Conservation (phyloP, 2,113 vertebrate species). For the Piaya cayana region DNA sequence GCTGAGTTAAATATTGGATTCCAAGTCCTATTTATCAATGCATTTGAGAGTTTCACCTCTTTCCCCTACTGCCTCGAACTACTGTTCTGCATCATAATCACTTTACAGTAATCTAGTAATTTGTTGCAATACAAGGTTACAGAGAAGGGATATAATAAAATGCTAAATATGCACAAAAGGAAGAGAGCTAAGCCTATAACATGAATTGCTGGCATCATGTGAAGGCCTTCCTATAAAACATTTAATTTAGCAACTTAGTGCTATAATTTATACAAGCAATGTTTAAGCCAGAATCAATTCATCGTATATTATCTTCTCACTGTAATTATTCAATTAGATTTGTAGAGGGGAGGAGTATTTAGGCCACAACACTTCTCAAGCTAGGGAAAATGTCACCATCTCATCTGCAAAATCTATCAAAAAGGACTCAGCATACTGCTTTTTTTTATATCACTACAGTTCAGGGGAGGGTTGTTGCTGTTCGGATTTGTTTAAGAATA, state of each 20-base stretch:
- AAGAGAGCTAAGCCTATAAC: not conserved
- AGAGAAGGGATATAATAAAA: not conserved
- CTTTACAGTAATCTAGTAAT: not conserved
- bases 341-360: not conserved
- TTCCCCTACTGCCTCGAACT: not conserved
- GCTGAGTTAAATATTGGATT: not conserved
- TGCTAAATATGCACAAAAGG: not conserved
- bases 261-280: not conserved
- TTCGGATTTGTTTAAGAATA: not conserved
- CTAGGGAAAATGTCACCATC: not conserved
- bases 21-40: not conserved
- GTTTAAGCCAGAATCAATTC: not conserved
- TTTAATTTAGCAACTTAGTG: not conserved
- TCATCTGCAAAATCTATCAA: not conserved
- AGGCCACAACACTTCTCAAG: not conserved
- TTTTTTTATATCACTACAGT: not conserved
- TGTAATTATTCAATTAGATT: not conserved
- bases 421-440: not conserved
- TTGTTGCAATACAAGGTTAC: not conserved
- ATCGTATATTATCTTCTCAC: not conserved
- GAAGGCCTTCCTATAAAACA: not conserved
- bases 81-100: not conserved
- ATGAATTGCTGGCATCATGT: not conserved
- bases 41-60: not conserved
- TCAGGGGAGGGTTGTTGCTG: accelerated